Conservation (phyloP, 2,113 vertebrate species). For the Pterocles gutturalis region DNA sequence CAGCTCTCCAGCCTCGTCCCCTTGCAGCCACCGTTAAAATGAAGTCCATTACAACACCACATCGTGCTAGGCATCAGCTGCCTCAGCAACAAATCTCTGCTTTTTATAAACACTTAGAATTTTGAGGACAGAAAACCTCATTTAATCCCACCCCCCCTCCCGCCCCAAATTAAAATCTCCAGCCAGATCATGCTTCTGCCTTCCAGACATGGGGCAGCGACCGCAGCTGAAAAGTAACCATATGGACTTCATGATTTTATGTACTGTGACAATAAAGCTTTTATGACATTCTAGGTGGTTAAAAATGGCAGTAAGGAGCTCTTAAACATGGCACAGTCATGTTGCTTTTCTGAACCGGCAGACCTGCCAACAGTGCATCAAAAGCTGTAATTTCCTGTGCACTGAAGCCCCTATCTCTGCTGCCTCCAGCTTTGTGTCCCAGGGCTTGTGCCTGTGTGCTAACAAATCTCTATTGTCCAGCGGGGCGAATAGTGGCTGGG, state of each 20-base stretch:
- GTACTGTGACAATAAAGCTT: slow-evolving; percentile 72
- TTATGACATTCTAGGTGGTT: slow-evolving; percentile 75
- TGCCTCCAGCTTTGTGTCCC: slow-evolving; percentile 91
- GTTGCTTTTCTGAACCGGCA: slow-evolving; percentile 78
- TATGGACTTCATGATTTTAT: slow-evolving; percentile 72
- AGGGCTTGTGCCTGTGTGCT: slow-evolving; percentile 88
- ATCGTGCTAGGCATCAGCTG: not conserved
- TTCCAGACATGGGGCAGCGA: slow-evolving; percentile 44
- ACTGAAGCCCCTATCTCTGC: slow-evolving; percentile 82
- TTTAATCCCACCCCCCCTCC: not conserved
- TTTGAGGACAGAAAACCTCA: too few relatives aligned
- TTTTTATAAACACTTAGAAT: not conserved
- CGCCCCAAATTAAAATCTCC: not conserved
- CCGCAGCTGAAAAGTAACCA: slow-evolving; percentile 60
- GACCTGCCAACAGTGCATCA: slow-evolving; percentile 87
- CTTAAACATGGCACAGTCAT: slow-evolving; percentile 74
- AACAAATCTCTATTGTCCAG: slow-evolving; percentile 97
- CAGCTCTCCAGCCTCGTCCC: not conserved
- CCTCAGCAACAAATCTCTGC: not conserved
- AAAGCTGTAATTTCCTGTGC: slow-evolving; percentile 97
- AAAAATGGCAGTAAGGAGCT: slow-evolving; percentile 76
- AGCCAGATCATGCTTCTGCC: slow-evolving; percentile 7
- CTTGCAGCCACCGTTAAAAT: not conserved
- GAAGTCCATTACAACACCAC: not conserved
- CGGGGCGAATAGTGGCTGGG: slow-evolving; percentile 86